Conservation (phyloP, 2,888 invertebrate genomes). For the Pachydiplax longipennis region DNA sequence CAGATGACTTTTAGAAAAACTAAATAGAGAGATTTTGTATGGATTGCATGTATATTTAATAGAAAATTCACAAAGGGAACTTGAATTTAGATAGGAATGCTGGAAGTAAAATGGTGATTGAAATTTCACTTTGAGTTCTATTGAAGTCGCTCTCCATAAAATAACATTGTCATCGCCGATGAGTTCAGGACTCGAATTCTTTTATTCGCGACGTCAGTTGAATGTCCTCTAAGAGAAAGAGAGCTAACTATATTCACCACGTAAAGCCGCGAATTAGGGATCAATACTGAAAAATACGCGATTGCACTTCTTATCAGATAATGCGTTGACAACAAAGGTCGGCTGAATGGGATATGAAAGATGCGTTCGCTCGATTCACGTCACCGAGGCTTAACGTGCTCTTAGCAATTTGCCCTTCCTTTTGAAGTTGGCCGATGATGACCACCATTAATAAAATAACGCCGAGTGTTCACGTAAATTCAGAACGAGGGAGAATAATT, state of each 20-base stretch:
- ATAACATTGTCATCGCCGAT: too few relatives aligned
- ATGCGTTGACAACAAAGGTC: not conserved
- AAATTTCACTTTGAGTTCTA: too few relatives aligned
- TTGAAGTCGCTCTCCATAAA: too few relatives aligned
- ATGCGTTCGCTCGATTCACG: not conserved
- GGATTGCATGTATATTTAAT: too few relatives aligned
- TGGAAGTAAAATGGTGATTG: too few relatives aligned
- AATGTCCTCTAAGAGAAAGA: not conserved
- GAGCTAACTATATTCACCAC: not conserved
- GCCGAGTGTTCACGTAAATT: not conserved
- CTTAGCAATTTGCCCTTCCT: not conserved
- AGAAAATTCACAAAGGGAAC: too few relatives aligned
- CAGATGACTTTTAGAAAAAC: too few relatives aligned
- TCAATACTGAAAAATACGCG: not conserved
- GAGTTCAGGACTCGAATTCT: not conserved
- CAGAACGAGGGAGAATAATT: not conserved
- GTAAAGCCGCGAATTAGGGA: not conserved
- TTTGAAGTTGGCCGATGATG: not conserved
- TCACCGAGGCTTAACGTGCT: constrained; percentile 10
- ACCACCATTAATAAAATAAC: constrained; percentile 17
- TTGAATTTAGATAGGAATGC: too few relatives aligned
- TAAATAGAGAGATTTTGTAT: too few relatives aligned
- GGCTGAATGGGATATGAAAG: not conserved
- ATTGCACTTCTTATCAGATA: not conserved
- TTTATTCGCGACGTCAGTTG: not conserved